These are phyloP conservation scores for Calameuta idolon DNA, from an alignment of 2,888 invertebrate genomes.

Conservation along the genomic window DNA sequence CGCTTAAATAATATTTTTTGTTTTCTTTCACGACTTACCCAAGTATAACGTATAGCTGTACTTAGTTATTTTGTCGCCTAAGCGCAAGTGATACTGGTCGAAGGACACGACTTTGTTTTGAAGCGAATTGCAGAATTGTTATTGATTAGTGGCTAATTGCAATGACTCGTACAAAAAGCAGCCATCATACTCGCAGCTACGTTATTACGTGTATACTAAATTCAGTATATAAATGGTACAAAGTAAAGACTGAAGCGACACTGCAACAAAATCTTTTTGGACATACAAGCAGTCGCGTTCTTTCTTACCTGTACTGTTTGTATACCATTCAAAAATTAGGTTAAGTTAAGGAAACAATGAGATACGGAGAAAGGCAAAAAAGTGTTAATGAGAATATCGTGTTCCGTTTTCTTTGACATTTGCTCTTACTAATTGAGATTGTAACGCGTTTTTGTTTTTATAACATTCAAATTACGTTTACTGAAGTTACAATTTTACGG, in stretches of 20 bases:
- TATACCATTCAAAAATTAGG: not conserved
- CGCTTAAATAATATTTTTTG: not conserved
- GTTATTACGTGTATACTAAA: not conserved
- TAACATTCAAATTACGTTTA: not conserved
- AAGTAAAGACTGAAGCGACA: not conserved
- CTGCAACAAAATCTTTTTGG: no score
- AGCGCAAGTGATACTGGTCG: not conserved
- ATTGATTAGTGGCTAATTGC: not conserved
- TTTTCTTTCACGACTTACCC: not conserved
- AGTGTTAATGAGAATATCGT: not conserved
- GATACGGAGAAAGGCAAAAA: not conserved
- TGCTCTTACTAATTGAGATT: not conserved
- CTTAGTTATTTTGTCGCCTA: not conserved
- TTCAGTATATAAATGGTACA: not conserved
- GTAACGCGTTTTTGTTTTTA: not conserved
- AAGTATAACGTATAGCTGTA: not conserved
- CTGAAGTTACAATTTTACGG: not conserved
- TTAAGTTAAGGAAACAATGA: not conserved
- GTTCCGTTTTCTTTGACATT: not conserved
- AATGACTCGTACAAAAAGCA: not conserved
- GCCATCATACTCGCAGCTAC: conserved; percentile 3
- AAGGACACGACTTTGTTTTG: not conserved
- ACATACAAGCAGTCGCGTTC: not conserved
- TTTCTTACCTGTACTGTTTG: not conserved
- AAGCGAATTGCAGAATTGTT: not conserved